Conservation (phyloP, 2,888 invertebrate genomes). For the Furcula furcula region DNA sequence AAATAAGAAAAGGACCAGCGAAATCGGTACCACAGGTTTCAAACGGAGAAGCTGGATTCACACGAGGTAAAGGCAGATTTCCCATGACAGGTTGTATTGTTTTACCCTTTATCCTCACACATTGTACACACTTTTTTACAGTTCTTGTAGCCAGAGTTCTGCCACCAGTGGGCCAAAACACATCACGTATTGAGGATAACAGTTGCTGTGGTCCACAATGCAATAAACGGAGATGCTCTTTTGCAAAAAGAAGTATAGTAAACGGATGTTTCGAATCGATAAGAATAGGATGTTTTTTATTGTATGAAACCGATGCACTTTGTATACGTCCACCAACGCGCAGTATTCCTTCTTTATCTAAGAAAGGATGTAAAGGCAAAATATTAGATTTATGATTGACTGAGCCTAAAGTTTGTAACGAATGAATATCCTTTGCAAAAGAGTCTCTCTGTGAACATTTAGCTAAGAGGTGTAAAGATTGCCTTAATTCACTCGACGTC, state of each 20-base stretch:
- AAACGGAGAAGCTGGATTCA: conserved; percentile 3
- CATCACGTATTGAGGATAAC: conserved; percentile 3
- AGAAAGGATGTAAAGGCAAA: neutral
- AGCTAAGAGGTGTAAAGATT: too few species aligned
- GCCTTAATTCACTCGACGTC: neutral
- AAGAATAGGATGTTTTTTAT: neutral
- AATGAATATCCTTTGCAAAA: too few species aligned
- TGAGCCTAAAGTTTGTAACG: too few species aligned
- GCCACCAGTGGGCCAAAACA: neutral
- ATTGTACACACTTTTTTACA: neutral
- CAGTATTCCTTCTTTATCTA: neutral
- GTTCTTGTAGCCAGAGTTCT: neutral
- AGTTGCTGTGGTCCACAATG: conserved; percentile 6
- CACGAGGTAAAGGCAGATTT: conserved; percentile 4
- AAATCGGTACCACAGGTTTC: conserved; percentile 1
- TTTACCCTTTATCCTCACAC: neutral
- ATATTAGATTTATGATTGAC: neutral
- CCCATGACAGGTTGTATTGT: conserved; percentile 5
- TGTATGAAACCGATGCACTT: neutral
- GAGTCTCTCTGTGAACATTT: neutral
- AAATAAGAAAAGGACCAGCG: conserved; percentile 3
- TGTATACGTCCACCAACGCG: neutral
- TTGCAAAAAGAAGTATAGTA: neutral
- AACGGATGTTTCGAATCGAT: neutral
- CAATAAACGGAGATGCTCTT: conserved; percentile 2